Evolutionary conservation across 2,113 vertebrate genomes (phyloP).

Genomic region (Corapipo altera): DNA sequence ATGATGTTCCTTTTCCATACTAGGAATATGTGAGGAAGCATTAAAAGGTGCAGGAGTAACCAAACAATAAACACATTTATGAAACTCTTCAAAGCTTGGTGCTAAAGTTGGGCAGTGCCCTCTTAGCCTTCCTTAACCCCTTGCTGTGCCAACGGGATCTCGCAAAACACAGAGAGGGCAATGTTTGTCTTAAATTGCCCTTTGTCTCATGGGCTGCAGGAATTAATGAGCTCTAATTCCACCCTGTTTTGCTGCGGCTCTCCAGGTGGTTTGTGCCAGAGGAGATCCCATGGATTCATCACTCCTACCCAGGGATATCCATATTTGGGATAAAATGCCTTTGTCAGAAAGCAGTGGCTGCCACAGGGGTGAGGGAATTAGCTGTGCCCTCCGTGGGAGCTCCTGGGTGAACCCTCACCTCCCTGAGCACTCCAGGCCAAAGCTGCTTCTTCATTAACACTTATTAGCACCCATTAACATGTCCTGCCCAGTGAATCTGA

Average conservation of each 20-base stretch:
- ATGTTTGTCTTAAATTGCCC: not conserved
- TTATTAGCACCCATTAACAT: not conserved
- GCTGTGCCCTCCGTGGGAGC: fast-evolving
- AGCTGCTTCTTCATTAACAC: not conserved
- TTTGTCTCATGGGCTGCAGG: not conserved
- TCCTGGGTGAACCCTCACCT: not conserved
- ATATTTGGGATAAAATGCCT: fast-evolving
- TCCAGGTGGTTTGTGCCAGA: not conserved
- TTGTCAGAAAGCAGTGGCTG: too few relatives aligned
- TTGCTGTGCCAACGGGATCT: too few relatives aligned
- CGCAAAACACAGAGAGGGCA: not conserved
- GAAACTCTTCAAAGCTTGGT: not conserved
- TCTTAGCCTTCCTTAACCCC: not conserved
- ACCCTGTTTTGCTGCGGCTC: not conserved
- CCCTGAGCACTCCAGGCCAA: not conserved
- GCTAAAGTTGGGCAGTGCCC: too few relatives aligned
- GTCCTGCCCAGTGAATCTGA: fast-evolving
- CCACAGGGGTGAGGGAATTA: fast-evolving
- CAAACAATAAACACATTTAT: not conserved
- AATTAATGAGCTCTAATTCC: not conserved
- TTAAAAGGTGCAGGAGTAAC: not conserved
- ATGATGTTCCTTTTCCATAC: not conserved
- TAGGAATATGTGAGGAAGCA: not conserved
- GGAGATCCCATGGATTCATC: not conserved
- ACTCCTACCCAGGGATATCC: fast-evolving